Conservation (phyloP, 2,113 vertebrate genomes). For the Gorsachius goisagi region DNA sequence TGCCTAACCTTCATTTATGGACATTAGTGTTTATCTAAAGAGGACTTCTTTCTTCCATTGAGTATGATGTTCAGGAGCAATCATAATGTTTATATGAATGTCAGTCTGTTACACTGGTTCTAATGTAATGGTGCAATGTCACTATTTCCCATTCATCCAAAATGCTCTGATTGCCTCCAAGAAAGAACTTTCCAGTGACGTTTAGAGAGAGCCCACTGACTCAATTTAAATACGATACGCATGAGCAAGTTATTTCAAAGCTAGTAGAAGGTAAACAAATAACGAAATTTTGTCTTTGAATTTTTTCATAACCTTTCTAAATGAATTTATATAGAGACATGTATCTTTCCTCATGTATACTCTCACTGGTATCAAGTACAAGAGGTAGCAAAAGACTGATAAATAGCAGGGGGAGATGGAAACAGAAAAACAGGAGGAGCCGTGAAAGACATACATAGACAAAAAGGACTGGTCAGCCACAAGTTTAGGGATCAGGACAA, state of each 20-base stretch:
- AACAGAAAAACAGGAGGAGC: background rate
- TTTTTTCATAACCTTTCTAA: background rate
- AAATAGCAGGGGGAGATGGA: background rate
- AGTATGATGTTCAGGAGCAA: background rate
- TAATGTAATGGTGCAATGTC: background rate
- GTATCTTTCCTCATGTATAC: background rate
- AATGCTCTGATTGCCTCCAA: background rate
- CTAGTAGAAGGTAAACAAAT: background rate
- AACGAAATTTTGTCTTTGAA: background rate
- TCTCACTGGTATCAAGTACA: background rate
- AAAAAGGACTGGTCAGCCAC: background rate
- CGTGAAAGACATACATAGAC: background rate
- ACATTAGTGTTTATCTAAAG: background rate
- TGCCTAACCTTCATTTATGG: background rate
- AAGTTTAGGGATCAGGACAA: background rate
- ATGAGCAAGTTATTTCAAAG: background rate
- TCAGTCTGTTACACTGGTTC: background rate
- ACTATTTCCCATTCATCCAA: background rate
- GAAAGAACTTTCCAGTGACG: background rate
- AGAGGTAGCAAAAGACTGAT: background rate
- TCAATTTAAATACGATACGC: background rate
- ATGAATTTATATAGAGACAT: background rate
- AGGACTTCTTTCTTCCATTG: background rate
- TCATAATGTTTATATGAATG: background rate
- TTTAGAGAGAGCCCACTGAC: background rate